Conservation (phyloP, 2,888 invertebrate genomes). For the Apoda limacodes region DNA sequence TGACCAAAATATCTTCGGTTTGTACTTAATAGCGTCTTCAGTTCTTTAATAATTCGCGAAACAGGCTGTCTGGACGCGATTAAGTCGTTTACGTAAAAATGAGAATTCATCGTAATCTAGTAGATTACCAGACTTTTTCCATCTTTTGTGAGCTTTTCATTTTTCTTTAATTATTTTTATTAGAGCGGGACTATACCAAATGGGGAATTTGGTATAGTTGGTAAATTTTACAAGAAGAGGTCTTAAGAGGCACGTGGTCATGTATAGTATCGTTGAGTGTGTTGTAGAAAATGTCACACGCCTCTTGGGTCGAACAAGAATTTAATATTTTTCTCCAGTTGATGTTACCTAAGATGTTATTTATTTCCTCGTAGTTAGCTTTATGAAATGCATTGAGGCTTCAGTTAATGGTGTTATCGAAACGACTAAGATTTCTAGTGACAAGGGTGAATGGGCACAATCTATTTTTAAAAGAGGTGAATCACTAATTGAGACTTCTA, state of each 20-base stretch:
- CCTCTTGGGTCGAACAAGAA: background rate
- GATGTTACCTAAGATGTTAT: background rate
- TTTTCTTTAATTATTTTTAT: constrained; percentile 9
- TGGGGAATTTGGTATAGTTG: background rate
- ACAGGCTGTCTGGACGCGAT: background rate
- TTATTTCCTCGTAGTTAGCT: background rate
- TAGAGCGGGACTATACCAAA: constrained; percentile 3
- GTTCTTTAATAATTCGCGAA: background rate
- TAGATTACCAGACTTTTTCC: constrained; percentile 5
- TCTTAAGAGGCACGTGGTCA: background rate
- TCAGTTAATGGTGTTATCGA: background rate
- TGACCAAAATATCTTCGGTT: background rate
- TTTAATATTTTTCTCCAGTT: background rate
- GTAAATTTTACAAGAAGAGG: background rate
- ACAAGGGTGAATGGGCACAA: background rate
- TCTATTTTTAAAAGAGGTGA: background rate
- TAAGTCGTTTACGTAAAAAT: background rate
- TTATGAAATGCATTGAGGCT: background rate
- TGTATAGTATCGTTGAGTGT: background rate
- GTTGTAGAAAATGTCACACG: background rate
- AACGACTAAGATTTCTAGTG: background rate
- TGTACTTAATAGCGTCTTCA: background rate
- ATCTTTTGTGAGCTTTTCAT: constrained; percentile 5
- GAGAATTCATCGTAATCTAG: constrained; percentile 5
- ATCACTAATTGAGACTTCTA: background rate